Evolutionary conservation across 2,888 invertebrate species (phyloP), one percentile per base, ranked within the genome.

Genomic region (Drosophila merina): DNA sequence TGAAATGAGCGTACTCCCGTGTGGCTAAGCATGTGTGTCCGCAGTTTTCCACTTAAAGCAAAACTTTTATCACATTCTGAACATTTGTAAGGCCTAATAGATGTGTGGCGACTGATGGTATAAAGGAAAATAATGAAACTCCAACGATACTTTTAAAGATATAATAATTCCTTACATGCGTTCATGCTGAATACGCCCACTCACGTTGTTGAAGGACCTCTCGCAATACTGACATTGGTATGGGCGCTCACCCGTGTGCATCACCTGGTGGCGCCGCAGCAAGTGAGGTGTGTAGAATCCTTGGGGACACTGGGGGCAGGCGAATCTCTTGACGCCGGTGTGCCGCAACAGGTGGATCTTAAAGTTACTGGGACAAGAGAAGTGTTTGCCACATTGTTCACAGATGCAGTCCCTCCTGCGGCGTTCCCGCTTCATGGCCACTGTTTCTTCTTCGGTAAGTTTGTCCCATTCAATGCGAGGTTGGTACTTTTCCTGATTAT

Each of bases 351-450:
- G 63, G 48, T 88, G 84, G 14, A 84, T 73, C 30, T 88, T 84
- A 1, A 84, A 84, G 38, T 84, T 84, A 57, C 84, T 84, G 6
- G 85, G 85, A 12, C 88, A 88, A 51, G 74, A 72, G 12, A 84
- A 84, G 28, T 84, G 84, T 1, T 75, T 57, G 2, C 84, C 84
- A 10, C 84, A 84, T 47, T 71, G 66, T 10, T 88, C 84, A 12
- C 84, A 84, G 10, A 84, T 87, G 30, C 84, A 84, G 33, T 84
- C 87, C 1, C 88, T 71, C n/a, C 66, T 75, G 1, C 84, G 85
- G 3, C 87, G 78, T 8, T 85, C 82, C 0, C 84, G 75, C 26
- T 78, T 84, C 1, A 84, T 44, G 0, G 71, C 64, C 26, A 76
- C 79, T 4, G 70, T 74, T 33, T 84, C 75, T 3, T 84, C 75